Percentiles rank a stretch among this genome's conserved stretches.
Evolutionary conservation across 2,797 vertebrate genomes (phyloP).

Genomic region (Myripristis jacobus): DNA sequence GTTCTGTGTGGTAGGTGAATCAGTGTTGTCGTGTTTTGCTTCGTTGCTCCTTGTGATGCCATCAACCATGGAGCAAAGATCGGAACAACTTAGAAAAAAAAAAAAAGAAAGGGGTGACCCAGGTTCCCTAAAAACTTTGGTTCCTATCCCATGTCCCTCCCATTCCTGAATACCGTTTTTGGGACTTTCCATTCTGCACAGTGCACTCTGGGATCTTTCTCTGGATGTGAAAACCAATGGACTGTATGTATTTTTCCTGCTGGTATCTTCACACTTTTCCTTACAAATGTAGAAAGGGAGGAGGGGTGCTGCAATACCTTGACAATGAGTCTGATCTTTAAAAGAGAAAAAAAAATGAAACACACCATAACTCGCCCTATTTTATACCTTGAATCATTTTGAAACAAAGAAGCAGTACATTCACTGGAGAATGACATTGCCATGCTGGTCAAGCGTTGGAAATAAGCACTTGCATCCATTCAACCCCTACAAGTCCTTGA

Average conservation of each 20-base stretch:
- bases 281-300: conserved; percentile 48
- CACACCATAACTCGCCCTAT: conserved; percentile 10
- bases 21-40: conserved; percentile 74
- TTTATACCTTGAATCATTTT: conserved; percentile 35
- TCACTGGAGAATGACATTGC: conserved; percentile 34
- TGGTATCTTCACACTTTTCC: conserved; percentile 48
- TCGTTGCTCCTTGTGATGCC: conserved; percentile 66
- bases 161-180: conserved; percentile 49
- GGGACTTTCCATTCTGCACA: conserved; percentile 62
- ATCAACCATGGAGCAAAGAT: conserved; percentile 66
- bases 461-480: conserved; percentile 43
- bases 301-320: conserved; percentile 40
- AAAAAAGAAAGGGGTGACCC: conserved; percentile 77
- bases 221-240: conserved; percentile 56
- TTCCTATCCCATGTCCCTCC: conserved; percentile 51
- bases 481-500: conserved; percentile 29
- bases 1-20: conserved; percentile 78
- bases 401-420: conserved; percentile 24
- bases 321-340: conserved; percentile 24
- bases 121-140: conserved; percentile 71
- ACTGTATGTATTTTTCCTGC: conserved; percentile 67
- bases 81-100: conserved; percentile 54
- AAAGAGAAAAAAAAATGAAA: no score
- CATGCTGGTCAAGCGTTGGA: conserved; percentile 53
- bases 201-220: conserved; percentile 60